Base-by-base conservation (phyloP, 2,797 vertebrate genomes). In the Amblyopsis hoosieri region DNA sequence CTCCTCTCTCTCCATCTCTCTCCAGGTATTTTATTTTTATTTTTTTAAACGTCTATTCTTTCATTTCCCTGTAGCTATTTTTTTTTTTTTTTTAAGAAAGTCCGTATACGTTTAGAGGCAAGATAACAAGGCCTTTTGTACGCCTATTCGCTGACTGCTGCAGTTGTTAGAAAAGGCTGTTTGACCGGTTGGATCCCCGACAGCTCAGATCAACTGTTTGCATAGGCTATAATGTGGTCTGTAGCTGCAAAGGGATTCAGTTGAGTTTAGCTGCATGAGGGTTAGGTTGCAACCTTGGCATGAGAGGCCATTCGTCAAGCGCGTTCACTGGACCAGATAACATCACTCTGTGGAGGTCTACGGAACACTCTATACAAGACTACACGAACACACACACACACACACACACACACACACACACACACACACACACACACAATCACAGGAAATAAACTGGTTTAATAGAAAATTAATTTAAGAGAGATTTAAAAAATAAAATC, bases 281-380 rank as follows among this genome's bases (percentile, higher is more conserved):
- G 86, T 59, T 73, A 78, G 81, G 64, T 86, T 82, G 67, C 86
- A 83, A 90, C 79, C 76, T 85, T 85, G 87, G 86, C 81, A 78
- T 78, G 76, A 70, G 69, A 80, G 82, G 79, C 56, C 69, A 66
- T 78, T 75, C 63, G 64, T 83, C 71, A 70, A 72, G 69, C 69
- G 17, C 60, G 69, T 83, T 86, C 75, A 76, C 78, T 73, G 12
- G 66, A 71, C 56, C 85, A 82, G 90, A 90, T 90, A 91, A 89
- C 69, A 90, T 85, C 85, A 54, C 57, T 53, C 54, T 29, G 29
- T 69, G 60, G 51, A 64, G 42, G 53, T 65, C 50, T 68, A 50
- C 49, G 59, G 58, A 72, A 63, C 65, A 37, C 33, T 6, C 8
- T 6, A 37, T 49, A 14, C 12, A 49, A 9, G 33, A 7, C 1